These are phyloP conservation scores for Habropoda laboriosa DNA, from an alignment of 1,140 invertebrate genomes.

Conservation along the genomic window DNA sequence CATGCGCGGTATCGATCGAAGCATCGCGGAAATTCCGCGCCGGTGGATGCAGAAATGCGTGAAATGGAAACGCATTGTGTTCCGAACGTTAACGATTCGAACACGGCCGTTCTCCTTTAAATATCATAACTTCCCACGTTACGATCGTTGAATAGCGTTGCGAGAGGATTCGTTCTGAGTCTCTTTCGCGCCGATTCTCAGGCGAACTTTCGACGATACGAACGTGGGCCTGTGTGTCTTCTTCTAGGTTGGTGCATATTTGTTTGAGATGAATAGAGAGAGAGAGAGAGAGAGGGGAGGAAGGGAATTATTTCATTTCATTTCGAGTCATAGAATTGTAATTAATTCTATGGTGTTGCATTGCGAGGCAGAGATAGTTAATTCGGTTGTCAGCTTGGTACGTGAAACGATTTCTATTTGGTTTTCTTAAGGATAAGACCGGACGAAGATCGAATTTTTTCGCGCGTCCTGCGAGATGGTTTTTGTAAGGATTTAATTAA, in stretches of 20 bases:
- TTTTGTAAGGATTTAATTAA: conserved; percentile 9
- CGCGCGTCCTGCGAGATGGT: not conserved
- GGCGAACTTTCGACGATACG: conserved; percentile 7
- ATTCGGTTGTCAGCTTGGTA: too few relatives aligned
- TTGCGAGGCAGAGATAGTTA: too few relatives aligned
- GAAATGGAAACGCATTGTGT: conserved; percentile 59
- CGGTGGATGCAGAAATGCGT: conserved; percentile 30
- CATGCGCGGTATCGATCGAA: conserved; percentile 41
- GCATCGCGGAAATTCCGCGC: conserved; percentile 39
- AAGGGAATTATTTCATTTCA: too few relatives aligned
- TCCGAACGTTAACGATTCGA: conserved; percentile 6
- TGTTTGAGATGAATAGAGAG: too few relatives aligned
- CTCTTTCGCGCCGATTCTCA: too few relatives aligned
- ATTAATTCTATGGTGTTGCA: too few relatives aligned
- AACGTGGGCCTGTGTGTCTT: conserved; percentile 22
- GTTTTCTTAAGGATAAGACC: not conserved
- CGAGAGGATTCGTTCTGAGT: not conserved
- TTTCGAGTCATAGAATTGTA: too few relatives aligned
- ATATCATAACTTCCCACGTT: conserved; percentile 53
- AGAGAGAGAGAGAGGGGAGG: too few relatives aligned
- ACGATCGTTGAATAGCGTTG: conserved; percentile 2
- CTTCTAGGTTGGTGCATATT: too few relatives aligned
- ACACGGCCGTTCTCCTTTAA: not conserved
- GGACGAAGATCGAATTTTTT: not conserved
- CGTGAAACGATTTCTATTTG: not conserved